Evolutionary conservation across 2,113 vertebrate species (phyloP), one percentile per base, ranked within the genome.

Genomic region (Protomyctophum bolini): DNA sequence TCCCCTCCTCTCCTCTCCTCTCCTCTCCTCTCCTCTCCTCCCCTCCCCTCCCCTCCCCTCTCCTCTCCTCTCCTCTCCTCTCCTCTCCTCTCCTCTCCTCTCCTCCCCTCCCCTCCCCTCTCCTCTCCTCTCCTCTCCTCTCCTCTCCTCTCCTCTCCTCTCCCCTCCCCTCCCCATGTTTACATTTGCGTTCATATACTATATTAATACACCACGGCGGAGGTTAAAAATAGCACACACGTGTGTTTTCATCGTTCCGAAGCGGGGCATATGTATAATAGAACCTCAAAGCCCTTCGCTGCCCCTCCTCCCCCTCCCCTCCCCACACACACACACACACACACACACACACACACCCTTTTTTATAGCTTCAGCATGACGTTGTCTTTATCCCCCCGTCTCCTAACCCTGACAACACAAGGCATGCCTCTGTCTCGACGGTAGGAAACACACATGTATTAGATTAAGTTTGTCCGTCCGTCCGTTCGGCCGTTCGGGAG

Each of bases 381-480:
- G 33, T 33, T 33, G 71, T 46, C 59, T 41, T n/a, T 28, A 50
- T 33, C 66, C 66, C 70, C 67, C 55, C n/a, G 28, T 68, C 63
- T 61, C 64, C 75, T 58, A 84, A n/a, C 33, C 33, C 33, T 33
- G 4, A 33, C 33, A 84, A 91, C 90, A 89, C n/a, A n/a, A 90
- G 85, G 79, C 79, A 76, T 78, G 63, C 82, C 86, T 90, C 88
- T 91, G 89, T 92, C 86, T 88, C 33, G 5, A n/a, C 33, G 81
- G 73, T 47, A 75, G 83, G 87, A 89, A 91, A 90, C 91, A 92
- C 84, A 84, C n/a, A n/a, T 93, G 92, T 89, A 88, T 92, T 92
- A 87, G 86, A 93, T 94, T 92, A 91, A 85, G 73, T n/a, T n/a
- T n/a, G 33, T 2, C 2, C 33, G 2, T 4, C 69, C 68, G 73